Conservation (phyloP, 2,888 invertebrate species). For the Odontomyia ornata region DNA sequence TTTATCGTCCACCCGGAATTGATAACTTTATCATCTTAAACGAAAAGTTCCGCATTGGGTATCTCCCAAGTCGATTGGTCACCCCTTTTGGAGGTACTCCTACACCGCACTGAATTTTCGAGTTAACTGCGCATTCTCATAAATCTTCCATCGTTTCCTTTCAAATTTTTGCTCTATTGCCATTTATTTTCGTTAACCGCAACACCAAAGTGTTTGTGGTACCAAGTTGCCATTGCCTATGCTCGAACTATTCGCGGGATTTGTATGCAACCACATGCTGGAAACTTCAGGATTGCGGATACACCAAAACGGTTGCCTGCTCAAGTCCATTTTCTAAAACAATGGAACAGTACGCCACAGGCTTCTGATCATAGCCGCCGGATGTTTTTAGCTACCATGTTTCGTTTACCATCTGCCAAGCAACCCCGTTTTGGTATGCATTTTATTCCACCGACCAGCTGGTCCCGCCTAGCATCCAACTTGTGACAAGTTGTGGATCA, state of each 20-base stretch:
- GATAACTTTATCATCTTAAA: not conserved
- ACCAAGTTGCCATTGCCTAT: not conserved
- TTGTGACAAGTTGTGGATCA: too few relatives aligned
- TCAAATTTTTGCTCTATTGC: not conserved
- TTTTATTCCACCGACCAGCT: too few relatives aligned
- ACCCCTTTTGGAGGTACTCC: not conserved
- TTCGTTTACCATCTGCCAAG: too few relatives aligned
- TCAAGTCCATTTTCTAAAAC: too few relatives aligned
- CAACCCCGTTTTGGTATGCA: too few relatives aligned
- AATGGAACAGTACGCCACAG: too few relatives aligned
- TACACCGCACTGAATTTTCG: not conserved
- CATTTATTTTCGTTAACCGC: constrained; percentile 10
- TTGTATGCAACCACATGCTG: too few relatives aligned
- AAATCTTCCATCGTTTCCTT: not conserved
- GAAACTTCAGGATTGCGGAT: too few relatives aligned
- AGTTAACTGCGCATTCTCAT: not conserved
- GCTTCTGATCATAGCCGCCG: too few relatives aligned
- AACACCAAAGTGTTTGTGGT: not conserved
- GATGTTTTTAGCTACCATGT: too few relatives aligned
- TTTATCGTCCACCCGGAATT: not conserved
- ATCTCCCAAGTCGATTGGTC: constrained; percentile 3
- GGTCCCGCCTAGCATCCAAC: too few relatives aligned
- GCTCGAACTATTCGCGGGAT: constrained; percentile 9
- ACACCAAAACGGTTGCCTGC: too few relatives aligned
- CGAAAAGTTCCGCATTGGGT: constrained; percentile 2